These are phyloP conservation scores for Mormyrus iriodes DNA, from an alignment of 2,113 vertebrate genomes.

Conservation along the genomic window DNA sequence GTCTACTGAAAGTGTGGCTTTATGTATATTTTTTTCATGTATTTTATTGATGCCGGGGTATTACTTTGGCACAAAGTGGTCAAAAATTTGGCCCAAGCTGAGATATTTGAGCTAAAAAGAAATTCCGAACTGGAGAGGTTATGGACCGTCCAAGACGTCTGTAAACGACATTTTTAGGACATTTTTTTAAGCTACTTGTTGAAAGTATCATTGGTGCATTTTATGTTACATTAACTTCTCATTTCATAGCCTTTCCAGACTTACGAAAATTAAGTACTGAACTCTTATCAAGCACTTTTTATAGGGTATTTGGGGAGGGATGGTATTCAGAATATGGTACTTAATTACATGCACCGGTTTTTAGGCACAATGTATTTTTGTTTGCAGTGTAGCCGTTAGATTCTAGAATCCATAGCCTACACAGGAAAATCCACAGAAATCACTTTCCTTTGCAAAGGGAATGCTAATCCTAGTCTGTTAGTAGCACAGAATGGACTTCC, in stretches of 20 bases:
- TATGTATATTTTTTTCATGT: constrained; percentile 3
- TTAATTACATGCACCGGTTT: background rate
- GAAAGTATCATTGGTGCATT: background rate
- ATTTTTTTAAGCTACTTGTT: constrained; percentile 16
- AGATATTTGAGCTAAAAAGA: constrained; percentile 8
- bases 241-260: background rate
- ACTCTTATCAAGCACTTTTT: background rate
- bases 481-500: constrained; percentile 25
- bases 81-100: constrained; percentile 17
- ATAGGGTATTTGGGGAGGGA: background rate
- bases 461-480: constrained; percentile 29
- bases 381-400: background rate
- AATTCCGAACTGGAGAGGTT: constrained; percentile 2
- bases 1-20: background rate
- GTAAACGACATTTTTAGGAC: constrained; percentile 17
- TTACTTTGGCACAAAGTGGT: constrained; percentile 8
- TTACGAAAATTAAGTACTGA: background rate
- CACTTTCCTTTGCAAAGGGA: constrained; percentile 14
- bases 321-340: background rate
- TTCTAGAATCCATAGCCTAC: constrained; percentile 8
- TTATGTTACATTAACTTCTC: background rate
- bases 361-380: constrained; percentile 1
- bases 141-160: constrained; percentile 10
- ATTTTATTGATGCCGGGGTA: constrained; percentile 3
- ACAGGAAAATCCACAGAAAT: constrained; percentile 28